Conservation (phyloP, 2,888 invertebrate species). For the Cremastinae sp. region DNA sequence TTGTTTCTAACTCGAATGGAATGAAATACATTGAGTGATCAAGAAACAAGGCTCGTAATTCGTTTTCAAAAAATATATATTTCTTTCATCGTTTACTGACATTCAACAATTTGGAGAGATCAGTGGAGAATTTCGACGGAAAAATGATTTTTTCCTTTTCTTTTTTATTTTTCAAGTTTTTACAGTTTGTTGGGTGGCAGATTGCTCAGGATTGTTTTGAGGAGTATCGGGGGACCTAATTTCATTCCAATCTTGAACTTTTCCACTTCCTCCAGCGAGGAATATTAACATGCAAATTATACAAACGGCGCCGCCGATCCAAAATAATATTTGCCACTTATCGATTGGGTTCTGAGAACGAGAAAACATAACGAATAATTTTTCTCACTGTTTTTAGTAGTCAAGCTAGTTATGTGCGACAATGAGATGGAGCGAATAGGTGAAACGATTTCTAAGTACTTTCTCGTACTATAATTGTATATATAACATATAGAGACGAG, state of each 20-base stretch:
- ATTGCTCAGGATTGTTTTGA: slow-evolving; percentile 5
- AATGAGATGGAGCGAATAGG: slow-evolving; percentile 30
- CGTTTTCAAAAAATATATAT: neutral
- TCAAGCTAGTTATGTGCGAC: too few species aligned
- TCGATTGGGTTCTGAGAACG: slow-evolving; percentile 76
- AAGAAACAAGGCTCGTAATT: neutral
- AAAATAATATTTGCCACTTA: slow-evolving; percentile 78
- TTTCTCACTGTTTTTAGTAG: neutral
- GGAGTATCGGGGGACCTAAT: slow-evolving; percentile 23
- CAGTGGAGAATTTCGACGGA: neutral
- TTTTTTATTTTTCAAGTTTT: slow-evolving; percentile 32
- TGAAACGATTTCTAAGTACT: slow-evolving; percentile 61
- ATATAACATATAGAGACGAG: slow-evolving; percentile 61
- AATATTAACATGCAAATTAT: slow-evolving; percentile 77
- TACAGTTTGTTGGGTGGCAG: slow-evolving; percentile 2
- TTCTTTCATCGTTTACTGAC: neutral
- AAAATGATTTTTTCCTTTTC: slow-evolving; percentile 1
- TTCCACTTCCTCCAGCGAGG: slow-evolving; percentile 77
- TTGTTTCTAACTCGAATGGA: neutral
- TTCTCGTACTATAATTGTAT: slow-evolving; percentile 63
- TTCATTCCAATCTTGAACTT: slow-evolving; percentile 79
- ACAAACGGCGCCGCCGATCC: slow-evolving; percentile 76
- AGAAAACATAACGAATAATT: slow-evolving; percentile 15
- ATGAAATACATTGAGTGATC: too few species aligned
- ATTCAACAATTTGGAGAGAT: neutral